Evolutionary conservation across 2,888 invertebrate species (phyloP).

Genomic region (Acronicta alni): DNA sequence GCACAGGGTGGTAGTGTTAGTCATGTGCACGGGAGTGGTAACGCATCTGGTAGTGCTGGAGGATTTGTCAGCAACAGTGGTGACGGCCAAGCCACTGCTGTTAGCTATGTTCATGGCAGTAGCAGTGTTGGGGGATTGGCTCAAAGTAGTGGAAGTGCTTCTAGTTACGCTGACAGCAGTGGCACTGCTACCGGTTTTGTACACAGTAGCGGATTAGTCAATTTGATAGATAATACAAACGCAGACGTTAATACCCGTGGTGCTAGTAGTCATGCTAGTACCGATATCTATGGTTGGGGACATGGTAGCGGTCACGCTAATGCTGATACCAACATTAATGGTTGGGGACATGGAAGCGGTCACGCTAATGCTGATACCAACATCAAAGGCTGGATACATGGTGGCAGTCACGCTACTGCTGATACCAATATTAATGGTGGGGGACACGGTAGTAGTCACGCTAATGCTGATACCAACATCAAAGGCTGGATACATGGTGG

Average conservation of each 20-base stretch:
- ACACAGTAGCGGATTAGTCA: constrained; percentile 1
- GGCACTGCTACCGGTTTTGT: neutral
- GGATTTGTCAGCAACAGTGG: neutral
- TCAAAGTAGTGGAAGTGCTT: neutral
- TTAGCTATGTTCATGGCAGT: neutral
- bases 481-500: neutral
- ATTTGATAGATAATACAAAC: neutral
- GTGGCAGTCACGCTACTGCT: neutral
- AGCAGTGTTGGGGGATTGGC: neutral
- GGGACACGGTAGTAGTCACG: neutral
- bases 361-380: neutral
- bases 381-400: neutral
- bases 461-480: neutral
- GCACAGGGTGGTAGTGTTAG: neutral
- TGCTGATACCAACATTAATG: neutral
- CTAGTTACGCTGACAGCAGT: neutral
- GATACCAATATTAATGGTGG: neutral
- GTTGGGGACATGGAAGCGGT: neutral
- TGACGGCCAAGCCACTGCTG: neutral
- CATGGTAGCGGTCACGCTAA: neutral
- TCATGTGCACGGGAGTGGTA: constrained; percentile 3
- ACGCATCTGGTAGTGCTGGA: neutral
- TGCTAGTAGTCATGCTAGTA: neutral
- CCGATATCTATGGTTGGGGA: neutral
- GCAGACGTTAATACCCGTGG: too few relatives aligned